Percentiles rank a stretch among this genome's conserved stretches.
Conservation (phyloP, 2,888 invertebrate species). For the Uropetala carovei region DNA sequence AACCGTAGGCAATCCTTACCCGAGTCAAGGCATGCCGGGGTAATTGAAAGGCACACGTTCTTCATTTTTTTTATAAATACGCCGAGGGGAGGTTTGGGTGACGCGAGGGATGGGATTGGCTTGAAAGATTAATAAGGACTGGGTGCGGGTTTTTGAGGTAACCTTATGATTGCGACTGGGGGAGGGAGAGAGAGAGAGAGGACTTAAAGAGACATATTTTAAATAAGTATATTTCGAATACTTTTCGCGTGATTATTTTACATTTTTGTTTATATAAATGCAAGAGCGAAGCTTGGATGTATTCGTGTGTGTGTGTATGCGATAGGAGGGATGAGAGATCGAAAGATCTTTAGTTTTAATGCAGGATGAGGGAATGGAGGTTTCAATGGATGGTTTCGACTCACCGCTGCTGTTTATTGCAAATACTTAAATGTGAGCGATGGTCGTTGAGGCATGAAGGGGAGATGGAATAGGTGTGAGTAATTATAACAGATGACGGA, state of each 20-base stretch:
- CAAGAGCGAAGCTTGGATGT: not conserved
- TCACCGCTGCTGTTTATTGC: slow-evolving; percentile 12
- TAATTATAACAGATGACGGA: too few species aligned
- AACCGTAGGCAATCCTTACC: slow-evolving; percentile 61
- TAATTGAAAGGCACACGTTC: slow-evolving; percentile 39
- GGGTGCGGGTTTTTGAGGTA: not conserved
- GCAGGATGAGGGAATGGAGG: too few species aligned
- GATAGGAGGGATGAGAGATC: too few species aligned
- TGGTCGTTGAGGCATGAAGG: not conserved
- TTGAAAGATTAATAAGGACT: not conserved
- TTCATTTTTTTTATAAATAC: slow-evolving; percentile 36
- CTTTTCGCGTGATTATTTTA: not conserved
- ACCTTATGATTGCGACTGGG: not conserved
- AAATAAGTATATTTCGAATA: slow-evolving; percentile 42
- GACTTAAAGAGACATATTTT: not conserved
- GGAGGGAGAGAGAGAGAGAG: slow-evolving; percentile 31
- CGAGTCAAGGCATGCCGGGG: slow-evolving; percentile 50
- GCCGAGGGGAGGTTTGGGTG: slow-evolving; percentile 24
- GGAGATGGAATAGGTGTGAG: too few species aligned
- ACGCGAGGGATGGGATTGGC: not conserved
- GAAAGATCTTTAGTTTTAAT: too few species aligned
- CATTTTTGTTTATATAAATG: slow-evolving; percentile 13
- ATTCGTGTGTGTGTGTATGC: too few species aligned
- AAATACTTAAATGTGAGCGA: not conserved
- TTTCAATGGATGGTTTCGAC: too few species aligned